Conservation (phyloP, 2,797 vertebrate genomes). For the Mormyrops attenuatus region DNA sequence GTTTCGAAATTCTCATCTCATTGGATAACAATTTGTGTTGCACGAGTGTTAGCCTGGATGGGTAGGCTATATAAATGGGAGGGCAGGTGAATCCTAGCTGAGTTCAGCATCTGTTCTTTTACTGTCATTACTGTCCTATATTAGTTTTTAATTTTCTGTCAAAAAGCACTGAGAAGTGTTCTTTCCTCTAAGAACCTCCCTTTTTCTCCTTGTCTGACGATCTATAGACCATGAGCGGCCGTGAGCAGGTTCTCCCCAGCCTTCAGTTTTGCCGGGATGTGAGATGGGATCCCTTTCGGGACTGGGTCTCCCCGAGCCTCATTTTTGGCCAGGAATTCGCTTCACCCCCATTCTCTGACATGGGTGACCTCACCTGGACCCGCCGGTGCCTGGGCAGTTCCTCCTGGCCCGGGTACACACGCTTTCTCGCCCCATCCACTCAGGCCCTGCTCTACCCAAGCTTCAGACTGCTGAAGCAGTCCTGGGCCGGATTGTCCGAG, state of each 20-base stretch:
- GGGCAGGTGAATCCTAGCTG: conserved; percentile 30
- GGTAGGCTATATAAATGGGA: conserved; percentile 56
- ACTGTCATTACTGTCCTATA: conserved; percentile 19
- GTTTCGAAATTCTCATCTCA: conserved; percentile 47
- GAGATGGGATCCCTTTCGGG: conserved; percentile 45
- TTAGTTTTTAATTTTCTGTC: background rate
- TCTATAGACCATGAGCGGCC: conserved; percentile 36
- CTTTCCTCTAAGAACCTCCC: background rate
- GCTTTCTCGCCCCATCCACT: conserved; percentile 47
- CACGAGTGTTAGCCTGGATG: conserved; percentile 51
- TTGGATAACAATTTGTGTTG: conserved; percentile 48
- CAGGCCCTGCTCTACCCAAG: conserved; percentile 30
- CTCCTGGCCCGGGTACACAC: conserved; percentile 51
- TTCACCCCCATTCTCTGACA: conserved; percentile 48
- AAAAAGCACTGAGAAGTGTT: conserved; percentile 20
- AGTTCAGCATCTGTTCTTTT: conserved; percentile 23
- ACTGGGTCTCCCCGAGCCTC: conserved; percentile 47
- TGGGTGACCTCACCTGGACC: conserved; percentile 48
- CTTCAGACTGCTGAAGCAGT: conserved; percentile 34
- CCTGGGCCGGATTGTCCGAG: conserved; percentile 35
- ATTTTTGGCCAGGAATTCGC: conserved; percentile 55
- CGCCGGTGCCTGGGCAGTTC: conserved; percentile 47
- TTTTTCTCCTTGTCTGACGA: conserved; percentile 13
- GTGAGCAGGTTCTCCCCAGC: conserved; percentile 20
- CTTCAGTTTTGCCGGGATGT: conserved; percentile 30